Evolutionary conservation across 2,888 invertebrate species (phyloP).

Genomic region (Diloba caeruleocephala): DNA sequence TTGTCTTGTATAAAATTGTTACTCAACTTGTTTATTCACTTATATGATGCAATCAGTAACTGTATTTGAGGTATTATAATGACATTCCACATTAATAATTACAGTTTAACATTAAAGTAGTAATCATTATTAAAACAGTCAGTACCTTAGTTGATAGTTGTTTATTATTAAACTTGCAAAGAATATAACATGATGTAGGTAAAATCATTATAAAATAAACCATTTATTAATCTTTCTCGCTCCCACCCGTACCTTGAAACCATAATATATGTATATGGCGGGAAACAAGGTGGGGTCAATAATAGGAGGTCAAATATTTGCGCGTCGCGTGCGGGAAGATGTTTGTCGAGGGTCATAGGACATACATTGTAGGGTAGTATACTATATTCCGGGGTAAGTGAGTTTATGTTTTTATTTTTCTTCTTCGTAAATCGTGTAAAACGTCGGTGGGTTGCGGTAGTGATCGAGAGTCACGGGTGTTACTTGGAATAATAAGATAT

Average conservation of each 20-base stretch:
- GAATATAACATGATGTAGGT: too few species aligned
- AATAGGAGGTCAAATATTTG: constrained; percentile 84
- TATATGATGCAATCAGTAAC: too few species aligned
- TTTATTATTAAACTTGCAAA: too few species aligned
- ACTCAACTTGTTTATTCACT: too few species aligned
- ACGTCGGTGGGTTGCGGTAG: not conserved
- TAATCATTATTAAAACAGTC: too few species aligned
- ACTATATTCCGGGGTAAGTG: constrained; percentile 10
- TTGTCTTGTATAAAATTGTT: too few species aligned
- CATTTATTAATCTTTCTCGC: constrained; percentile 19
- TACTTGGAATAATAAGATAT: too few species aligned
- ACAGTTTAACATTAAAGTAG: too few species aligned
- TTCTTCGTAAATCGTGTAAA: constrained; percentile 32
- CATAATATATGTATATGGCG: constrained; percentile 53
- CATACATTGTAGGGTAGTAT: constrained; percentile 13
- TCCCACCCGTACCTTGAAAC: constrained; percentile 17
- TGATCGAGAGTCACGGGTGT: constrained; percentile 6
- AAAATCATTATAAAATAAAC: not conserved
- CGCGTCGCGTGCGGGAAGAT: constrained; percentile 69
- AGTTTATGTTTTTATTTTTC: constrained; percentile 58
- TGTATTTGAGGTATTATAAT: too few species aligned
- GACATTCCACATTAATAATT: too few species aligned
- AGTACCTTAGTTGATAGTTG: too few species aligned
- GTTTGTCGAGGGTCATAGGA: constrained; percentile 62
- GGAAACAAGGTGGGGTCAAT: constrained; percentile 79